Percentiles rank a stretch among this genome's conserved stretches.
These are phyloP conservation scores for Cantharis lateralis DNA, from an alignment of 2,888 invertebrate genomes.

Conservation along the genomic window DNA sequence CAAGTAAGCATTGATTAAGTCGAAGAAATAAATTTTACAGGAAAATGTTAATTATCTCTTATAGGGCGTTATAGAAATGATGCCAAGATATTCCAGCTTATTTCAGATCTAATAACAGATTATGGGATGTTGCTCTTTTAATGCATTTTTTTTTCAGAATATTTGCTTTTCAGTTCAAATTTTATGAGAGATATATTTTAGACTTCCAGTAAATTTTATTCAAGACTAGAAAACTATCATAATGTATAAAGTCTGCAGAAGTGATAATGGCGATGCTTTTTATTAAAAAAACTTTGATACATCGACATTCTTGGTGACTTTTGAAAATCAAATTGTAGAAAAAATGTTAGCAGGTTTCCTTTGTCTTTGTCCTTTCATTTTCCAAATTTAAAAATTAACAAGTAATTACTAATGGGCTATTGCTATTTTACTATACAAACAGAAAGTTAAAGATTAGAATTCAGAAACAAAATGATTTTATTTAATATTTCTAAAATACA, in stretches of 20 bases:
- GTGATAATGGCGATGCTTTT: neutral
- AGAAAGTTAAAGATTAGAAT: too few species aligned
- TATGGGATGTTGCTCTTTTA: constrained; percentile 27
- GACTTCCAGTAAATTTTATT: constrained; percentile 13
- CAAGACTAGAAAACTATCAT: constrained; percentile 5
- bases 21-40: constrained; percentile 9
- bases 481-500: too few species aligned
- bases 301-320: neutral
- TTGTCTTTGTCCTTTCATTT: too few species aligned
- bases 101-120: constrained; percentile 28
- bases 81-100: constrained; percentile 25
- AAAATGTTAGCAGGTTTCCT: neutral
- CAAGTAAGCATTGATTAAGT: neutral
- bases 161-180: constrained; percentile 9
- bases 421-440: too few species aligned
- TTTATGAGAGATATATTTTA: constrained; percentile 19
- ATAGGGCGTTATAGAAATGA: constrained; percentile 22
- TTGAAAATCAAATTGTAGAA: neutral
- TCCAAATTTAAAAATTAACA: too few species aligned
- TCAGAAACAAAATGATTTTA: too few species aligned
- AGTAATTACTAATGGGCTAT: too few species aligned
- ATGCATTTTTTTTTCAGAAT: constrained; percentile 12
- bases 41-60: constrained; percentile 19
- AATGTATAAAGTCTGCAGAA: constrained; percentile 5
- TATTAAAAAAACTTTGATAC: neutral